Conservation (phyloP, 2,888 invertebrate genomes). For the Gymnosoma rotundatum region DNA sequence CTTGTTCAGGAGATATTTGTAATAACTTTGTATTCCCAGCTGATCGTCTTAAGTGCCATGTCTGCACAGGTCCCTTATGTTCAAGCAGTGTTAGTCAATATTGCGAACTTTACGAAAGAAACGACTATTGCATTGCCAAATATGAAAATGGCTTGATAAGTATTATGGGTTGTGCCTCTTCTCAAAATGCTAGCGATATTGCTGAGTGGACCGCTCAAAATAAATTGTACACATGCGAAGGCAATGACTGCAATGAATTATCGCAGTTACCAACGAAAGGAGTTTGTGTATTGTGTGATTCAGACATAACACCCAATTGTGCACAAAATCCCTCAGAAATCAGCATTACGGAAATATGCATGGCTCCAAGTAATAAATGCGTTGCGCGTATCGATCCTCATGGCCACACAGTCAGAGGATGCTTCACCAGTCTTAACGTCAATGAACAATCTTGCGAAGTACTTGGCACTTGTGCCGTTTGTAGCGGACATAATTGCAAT, state of each 20-base stretch:
- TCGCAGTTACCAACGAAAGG: slow-evolving; percentile 72
- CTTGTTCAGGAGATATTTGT: slow-evolving; percentile 72
- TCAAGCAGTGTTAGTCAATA: slow-evolving; percentile 64
- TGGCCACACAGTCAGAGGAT: slow-evolving; percentile 77
- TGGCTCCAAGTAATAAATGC: slow-evolving; percentile 74
- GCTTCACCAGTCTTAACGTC: slow-evolving; percentile 72
- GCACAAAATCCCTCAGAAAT: slow-evolving; percentile 75
- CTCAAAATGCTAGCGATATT: slow-evolving; percentile 73
- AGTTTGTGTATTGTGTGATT: slow-evolving; percentile 77
- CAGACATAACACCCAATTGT: slow-evolving; percentile 75
- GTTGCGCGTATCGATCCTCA: slow-evolving; percentile 71
- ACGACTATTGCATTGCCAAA: slow-evolving; percentile 78
- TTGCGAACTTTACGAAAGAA: slow-evolving; percentile 73
- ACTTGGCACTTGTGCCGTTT: slow-evolving; percentile 74
- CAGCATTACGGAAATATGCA: slow-evolving; percentile 70
- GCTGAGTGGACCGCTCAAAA: slow-evolving; percentile 75
- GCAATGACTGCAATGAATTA: slow-evolving; percentile 75
- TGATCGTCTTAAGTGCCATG: slow-evolving; percentile 76
- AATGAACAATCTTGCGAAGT: slow-evolving; percentile 73
- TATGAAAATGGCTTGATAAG: slow-evolving; percentile 73
- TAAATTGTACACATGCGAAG: slow-evolving; percentile 74
- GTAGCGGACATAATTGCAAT: slow-evolving; percentile 77
- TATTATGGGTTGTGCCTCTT: slow-evolving; percentile 76
- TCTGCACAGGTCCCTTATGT: slow-evolving; percentile 75
- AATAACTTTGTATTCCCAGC: slow-evolving; percentile 76